These are phyloP conservation scores for Nasonia vitripennis DNA, from an alignment of 1,140 invertebrate genomes.

Conservation along the genomic window DNA sequence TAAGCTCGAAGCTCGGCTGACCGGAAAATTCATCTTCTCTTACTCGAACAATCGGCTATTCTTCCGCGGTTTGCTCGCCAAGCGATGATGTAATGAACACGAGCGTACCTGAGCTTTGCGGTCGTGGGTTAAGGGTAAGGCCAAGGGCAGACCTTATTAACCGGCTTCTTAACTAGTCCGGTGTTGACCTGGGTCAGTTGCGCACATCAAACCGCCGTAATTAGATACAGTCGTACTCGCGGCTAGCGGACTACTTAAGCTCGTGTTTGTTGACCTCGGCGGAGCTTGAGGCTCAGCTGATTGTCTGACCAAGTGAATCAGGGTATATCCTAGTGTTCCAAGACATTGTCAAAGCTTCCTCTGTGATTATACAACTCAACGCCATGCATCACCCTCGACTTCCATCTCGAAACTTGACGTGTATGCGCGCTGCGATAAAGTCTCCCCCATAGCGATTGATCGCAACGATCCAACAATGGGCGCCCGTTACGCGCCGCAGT, in stretches of 20 bases:
- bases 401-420: neutral
- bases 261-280: neutral
- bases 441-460: neutral
- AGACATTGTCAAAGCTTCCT: neutral
- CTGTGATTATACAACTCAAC: neutral
- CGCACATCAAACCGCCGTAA: neutral
- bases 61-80: neutral
- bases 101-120: neutral
- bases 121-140: neutral
- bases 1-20: neutral
- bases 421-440: neutral
- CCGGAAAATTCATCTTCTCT: neutral
- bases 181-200: neutral
- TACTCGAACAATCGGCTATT: neutral
- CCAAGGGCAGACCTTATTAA: conserved; percentile 2
- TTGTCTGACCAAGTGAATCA: neutral
- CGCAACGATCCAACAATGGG: conserved; percentile 16
- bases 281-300: neutral
- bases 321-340: neutral
- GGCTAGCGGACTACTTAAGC: neutral
- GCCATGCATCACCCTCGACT: neutral
- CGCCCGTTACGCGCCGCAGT: neutral
- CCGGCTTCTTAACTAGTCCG: too few species aligned
- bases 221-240: neutral
- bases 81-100: neutral